Conservation (phyloP, 2,888 invertebrate species). For the Pseudanteris insignis region DNA sequence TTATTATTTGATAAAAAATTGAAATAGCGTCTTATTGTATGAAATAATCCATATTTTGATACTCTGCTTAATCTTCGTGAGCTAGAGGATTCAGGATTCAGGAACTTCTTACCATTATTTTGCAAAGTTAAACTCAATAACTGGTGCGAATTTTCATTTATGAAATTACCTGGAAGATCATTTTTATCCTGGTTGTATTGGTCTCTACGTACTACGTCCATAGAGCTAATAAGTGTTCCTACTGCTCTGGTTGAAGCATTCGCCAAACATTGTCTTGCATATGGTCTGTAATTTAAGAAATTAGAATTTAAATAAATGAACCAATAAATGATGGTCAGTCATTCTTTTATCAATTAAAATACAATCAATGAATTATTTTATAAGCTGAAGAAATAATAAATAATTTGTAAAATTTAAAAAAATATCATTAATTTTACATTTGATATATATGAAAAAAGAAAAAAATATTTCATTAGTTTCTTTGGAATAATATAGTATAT, state of each 20-base stretch:
- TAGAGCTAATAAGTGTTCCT: slow-evolving; percentile 49
- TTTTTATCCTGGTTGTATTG: slow-evolving; percentile 63
- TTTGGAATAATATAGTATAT: too few relatives aligned
- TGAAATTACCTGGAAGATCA: slow-evolving; percentile 61
- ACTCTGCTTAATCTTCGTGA: slow-evolving; percentile 2
- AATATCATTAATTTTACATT: too few relatives aligned
- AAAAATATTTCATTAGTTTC: too few relatives aligned
- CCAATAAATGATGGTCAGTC: too few relatives aligned
- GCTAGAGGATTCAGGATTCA: slow-evolving; percentile 11
- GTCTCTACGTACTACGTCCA: slow-evolving; percentile 56
- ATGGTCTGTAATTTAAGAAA: slow-evolving; percentile 57
- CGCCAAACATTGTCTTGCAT: slow-evolving; percentile 61
- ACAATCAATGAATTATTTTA: too few relatives aligned
- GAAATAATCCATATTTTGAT: background rate
- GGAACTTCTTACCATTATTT: background rate
- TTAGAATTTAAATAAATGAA: too few relatives aligned
- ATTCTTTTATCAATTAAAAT: too few relatives aligned
- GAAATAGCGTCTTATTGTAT: slow-evolving; percentile 1
- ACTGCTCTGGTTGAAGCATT: slow-evolving; percentile 58
- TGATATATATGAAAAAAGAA: too few relatives aligned
- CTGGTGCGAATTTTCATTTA: slow-evolving; percentile 39
- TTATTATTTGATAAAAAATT: background rate
- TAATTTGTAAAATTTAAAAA: too few relatives aligned
- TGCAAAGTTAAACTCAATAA: slow-evolving; percentile 1
- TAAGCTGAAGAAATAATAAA: too few relatives aligned